Conservation (phyloP, 2,113 vertebrate species). For the Lepisosteus oculatus region DNA sequence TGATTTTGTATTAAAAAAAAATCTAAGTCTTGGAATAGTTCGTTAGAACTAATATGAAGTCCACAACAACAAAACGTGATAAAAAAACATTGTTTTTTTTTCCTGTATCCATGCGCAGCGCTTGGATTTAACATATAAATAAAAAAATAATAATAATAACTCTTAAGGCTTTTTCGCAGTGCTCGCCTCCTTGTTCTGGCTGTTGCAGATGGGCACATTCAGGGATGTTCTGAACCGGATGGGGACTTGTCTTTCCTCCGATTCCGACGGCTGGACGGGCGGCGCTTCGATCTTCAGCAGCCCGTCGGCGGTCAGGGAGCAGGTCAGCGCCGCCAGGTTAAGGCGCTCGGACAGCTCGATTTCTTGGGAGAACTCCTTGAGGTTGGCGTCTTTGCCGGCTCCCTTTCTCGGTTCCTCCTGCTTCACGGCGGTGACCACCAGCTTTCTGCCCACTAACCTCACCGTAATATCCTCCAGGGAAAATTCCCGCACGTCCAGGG, state of each 20-base stretch:
- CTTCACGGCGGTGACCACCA: slow-evolving; percentile 57
- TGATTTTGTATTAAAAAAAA: too few species aligned
- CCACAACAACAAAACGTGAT: too few species aligned
- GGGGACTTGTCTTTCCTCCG: slow-evolving; percentile 41
- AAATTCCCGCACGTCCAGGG: slow-evolving; percentile 59
- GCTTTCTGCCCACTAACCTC: slow-evolving; percentile 55
- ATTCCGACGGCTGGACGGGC: slow-evolving; percentile 24
- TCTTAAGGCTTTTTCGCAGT: background rate
- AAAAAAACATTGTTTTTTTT: too few species aligned
- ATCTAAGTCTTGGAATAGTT: too few species aligned
- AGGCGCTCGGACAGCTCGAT: slow-evolving; percentile 57
- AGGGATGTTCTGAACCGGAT: slow-evolving; percentile 56
- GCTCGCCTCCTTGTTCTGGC: slow-evolving; percentile 21
- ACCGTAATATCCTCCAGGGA: slow-evolving; percentile 60
- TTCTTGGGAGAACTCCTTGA: slow-evolving; percentile 45
- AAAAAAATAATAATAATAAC: too few species aligned
- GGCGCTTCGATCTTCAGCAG: slow-evolving; percentile 58
- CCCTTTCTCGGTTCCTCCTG: slow-evolving; percentile 40
- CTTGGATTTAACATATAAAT: too few species aligned
- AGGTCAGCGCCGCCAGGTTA: slow-evolving; percentile 58
- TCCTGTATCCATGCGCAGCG: too few species aligned
- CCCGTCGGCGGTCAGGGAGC: slow-evolving; percentile 59
- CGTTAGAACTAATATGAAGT: too few species aligned
- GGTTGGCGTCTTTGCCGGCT: slow-evolving; percentile 31
- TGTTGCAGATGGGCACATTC: slow-evolving; percentile 55